A percentile compares a stretch with the other conserved stretches of the same genome.
Conservation (phyloP, 2,113 vertebrate species). For the Gadus chalcogrammus region DNA sequence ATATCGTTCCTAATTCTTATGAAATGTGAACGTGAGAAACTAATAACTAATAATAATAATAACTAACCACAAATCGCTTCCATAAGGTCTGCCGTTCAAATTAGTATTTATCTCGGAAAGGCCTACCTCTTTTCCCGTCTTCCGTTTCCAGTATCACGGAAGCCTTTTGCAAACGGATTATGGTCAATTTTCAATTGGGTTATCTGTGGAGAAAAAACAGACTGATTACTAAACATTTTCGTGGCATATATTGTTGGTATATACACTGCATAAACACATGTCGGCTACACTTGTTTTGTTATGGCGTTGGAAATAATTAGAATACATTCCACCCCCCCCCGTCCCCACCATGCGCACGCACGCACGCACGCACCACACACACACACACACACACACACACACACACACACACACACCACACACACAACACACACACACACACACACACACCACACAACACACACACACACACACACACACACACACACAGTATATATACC, state of each 20-base stretch:
- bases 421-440: not conserved
- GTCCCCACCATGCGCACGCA: not conserved
- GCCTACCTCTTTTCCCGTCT: slow-evolving; percentile 94
- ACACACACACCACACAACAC: not conserved
- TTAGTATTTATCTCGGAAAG: not conserved
- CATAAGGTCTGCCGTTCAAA: too few species aligned
- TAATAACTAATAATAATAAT: not conserved
- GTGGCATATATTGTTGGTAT: not conserved
- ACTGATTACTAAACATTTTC: not conserved
- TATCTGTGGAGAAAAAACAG: slow-evolving; percentile 75
- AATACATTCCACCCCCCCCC: too few species aligned
- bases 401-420: not conserved
- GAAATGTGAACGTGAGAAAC: too few species aligned
- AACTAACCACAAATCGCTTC: too few species aligned
- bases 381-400: not conserved
- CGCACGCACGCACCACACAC: not conserved
- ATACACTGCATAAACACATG: not conserved
- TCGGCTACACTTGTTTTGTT: not conserved
- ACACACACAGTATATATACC: too few species aligned
- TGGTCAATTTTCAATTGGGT: slow-evolving; percentile 99
- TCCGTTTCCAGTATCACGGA: slow-evolving; percentile 97
- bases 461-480: too few species aligned
- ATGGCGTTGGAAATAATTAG: not conserved
- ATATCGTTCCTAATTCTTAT: too few species aligned
- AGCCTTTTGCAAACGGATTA: slow-evolving; percentile 98